These are phyloP conservation scores for Varanus komodoensis DNA, from an alignment of 2,113 vertebrate species.

Conservation along the genomic window DNA sequence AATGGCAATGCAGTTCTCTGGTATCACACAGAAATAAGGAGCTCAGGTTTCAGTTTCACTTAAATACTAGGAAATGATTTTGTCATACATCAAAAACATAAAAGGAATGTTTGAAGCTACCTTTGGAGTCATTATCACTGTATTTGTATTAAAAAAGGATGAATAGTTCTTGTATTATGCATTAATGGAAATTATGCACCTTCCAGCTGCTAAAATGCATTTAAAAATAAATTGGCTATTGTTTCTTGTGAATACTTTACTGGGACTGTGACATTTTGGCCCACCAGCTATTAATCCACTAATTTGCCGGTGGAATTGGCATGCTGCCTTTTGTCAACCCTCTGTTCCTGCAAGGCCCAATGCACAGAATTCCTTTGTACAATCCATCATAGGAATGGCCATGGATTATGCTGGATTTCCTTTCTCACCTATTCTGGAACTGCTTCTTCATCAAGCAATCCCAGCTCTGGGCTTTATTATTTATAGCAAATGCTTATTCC, in stretches of 20 bases:
- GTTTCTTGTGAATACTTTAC: conserved; percentile 1
- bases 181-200: neutral
- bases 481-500: too few relatives aligned
- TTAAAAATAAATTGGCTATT: conserved; percentile 21
- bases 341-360: neutral
- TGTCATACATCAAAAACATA: conserved; percentile 1
- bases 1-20: neutral
- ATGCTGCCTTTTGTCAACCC: neutral
- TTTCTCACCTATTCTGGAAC: too few relatives aligned
- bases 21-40: conserved; percentile 20
- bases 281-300: too few relatives aligned
- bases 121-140: conserved; percentile 7
- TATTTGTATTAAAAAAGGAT: conserved; percentile 6
- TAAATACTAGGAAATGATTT: neutral
- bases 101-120: neutral
- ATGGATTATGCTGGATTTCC: neutral
- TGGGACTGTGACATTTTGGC: neutral
- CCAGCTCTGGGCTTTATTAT: too few relatives aligned
- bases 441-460: too few relatives aligned
- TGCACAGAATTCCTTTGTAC: neutral
- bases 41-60: neutral
- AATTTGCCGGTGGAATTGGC: neutral
- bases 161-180: conserved; percentile 5
- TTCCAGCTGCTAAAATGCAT: neutral
- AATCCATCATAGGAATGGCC: neutral